These are phyloP conservation scores for Chionoecetes opilio DNA, from an alignment of 1,140 invertebrate genomes.

Conservation along the genomic window DNA sequence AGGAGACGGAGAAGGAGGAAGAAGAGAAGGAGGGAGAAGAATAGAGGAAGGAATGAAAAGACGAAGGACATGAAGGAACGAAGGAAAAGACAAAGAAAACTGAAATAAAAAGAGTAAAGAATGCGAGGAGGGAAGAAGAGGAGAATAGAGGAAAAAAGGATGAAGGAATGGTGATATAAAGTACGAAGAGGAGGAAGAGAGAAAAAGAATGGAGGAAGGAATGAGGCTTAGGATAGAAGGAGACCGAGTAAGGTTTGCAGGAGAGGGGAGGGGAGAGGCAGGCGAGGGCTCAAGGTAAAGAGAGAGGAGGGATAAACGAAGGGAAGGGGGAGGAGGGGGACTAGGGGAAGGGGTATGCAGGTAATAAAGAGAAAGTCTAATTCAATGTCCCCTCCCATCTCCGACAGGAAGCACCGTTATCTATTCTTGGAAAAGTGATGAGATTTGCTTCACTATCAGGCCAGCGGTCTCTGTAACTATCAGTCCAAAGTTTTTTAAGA, in stretches of 20 bases:
- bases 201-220: no score
- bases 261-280: neutral
- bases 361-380: constrained; percentile 17
- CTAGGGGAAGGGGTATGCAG: neutral
- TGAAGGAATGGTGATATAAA: no score
- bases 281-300: neutral
- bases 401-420: neutral
- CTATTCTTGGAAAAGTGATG: neutral
- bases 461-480: neutral
- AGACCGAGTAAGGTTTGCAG: neutral
- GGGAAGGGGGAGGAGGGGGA: neutral
- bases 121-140: neutral
- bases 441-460: neutral
- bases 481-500: neutral
- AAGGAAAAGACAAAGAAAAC: neutral
- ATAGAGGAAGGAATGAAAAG: neutral
- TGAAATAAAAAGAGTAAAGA: neutral
- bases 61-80: neutral
- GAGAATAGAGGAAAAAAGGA: no score
- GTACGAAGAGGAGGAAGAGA: no score
- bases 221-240: no score
- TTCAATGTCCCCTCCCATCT: neutral
- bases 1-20: neutral
- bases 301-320: neutral
- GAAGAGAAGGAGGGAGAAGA: neutral